Evolutionary conservation across 2,113 vertebrate species (phyloP), one percentile per base, ranked within the genome.

Genomic region (Narcine bancroftii): DNA sequence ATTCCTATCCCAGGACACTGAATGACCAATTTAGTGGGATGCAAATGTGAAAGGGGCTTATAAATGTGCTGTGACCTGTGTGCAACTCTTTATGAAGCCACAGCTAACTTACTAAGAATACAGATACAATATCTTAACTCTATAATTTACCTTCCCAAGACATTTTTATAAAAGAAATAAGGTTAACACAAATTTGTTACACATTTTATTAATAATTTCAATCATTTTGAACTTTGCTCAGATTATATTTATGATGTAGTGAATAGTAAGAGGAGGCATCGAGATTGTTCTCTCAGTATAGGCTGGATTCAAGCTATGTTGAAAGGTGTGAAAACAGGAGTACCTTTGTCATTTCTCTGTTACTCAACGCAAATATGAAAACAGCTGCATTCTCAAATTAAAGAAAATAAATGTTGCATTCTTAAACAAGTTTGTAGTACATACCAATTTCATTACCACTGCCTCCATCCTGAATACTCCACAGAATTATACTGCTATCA

Each of bases 401-500:
- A 69, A 33, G 65, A 71, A 45, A 71, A 11, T 6, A 10, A 56
- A 85, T 60, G 9, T 33, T 63, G 33, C 71, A 24, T 66, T 69
- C 10, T 45, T 19, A 17, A 24, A 91, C 3, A 91, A 42, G 2
- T 24, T 6, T 6, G 1, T 33, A 83, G 33, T 53, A 87, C 94
- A 92, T 94, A 98, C 98, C 98, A 11, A 99, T 98, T 94, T 99
- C 98, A 93, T 96, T 99, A 63, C 98, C 98, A 0, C 97, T 98
- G 7, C 98, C 98, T 33, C 98, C 98, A 45, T 99, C 98, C 36
- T 99, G 98, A 93, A 99, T 97, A 92, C 97, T 99, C 98, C 98
- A 99, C 53, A 99, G 95, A 93, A 99, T 99, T 93, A 99, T 99
- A 93, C 96, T 99, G 26, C 97, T 98, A 93, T 98, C 97, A 0